Base-by-base conservation (phyloP, 1,140 invertebrate genomes). In the Aphaenogaster floridana region DNA sequence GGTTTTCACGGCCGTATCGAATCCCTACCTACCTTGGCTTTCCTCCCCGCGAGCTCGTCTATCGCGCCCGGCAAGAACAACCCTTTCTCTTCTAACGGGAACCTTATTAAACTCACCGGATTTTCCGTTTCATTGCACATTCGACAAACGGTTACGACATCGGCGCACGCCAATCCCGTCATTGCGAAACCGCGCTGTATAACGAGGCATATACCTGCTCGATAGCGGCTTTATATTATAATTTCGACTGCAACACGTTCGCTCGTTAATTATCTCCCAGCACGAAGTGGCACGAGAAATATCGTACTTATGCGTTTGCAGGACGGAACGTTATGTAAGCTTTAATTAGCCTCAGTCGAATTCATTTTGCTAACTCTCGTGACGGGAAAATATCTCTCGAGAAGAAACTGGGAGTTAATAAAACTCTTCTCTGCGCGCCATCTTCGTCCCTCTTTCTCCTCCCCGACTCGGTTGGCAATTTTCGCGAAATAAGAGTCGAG, bases 401-500 rank as follows among this genome's bases (percentile, higher is more conserved):
- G 9, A 7, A 68, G 48, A 66, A 68, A 54, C 13, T 0, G 36
- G 63, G 48, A 68, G 74, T 66, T 42, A 52, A 57, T 66, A 34
- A 34, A 50, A 54, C 42, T 54, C n/a, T 89, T 63, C 69, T 5
- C 50, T 42, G 28, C 21, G 61, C 11, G 36, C 28, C 17, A 9
- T 17, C 63, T 52, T 80, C 28, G 13, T 42, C 8, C 3, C 6
- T 63, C 61, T 68, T 11, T 42, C 9, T 71, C 57, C 39, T 39
- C 78, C 52, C 54, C 36, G 28, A 13, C 13, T 72, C 13, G 68
- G 15, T 13, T 15, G 6, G 34, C 42, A 78, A 79, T 88, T 91
- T 91, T 90, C 89, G 77, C 77, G 76, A 86, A 90, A 90, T 83
- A 87, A 71, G 89, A 83, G 71, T 91, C 81, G 54, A 48, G 34